Evolutionary conservation across 2,888 invertebrate genomes (phyloP).

Genomic region (Argyresthia goedartella): DNA sequence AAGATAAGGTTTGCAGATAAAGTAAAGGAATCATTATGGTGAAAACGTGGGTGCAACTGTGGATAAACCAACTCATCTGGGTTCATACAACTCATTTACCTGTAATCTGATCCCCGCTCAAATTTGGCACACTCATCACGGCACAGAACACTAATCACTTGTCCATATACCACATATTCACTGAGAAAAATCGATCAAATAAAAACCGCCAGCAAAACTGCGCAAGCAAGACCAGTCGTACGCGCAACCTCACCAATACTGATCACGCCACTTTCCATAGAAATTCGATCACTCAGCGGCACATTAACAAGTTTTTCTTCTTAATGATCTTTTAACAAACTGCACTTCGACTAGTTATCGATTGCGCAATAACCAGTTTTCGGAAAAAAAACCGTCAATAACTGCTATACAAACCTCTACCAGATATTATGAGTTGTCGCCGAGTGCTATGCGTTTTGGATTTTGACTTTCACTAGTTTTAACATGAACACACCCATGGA

Average conservation of each 20-base stretch:
- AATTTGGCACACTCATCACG: slow-evolving; percentile 61
- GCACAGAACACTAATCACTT: slow-evolving; percentile 10
- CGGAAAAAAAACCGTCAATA: neutral
- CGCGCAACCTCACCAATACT: slow-evolving; percentile 37
- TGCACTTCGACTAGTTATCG: neutral
- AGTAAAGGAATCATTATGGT: too few species aligned
- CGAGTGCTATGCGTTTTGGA: neutral
- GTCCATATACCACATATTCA: slow-evolving; percentile 19
- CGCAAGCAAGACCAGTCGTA: slow-evolving; percentile 23
- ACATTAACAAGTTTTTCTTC: slow-evolving; percentile 36
- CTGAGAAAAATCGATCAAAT: too few species aligned
- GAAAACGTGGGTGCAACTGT: too few species aligned
- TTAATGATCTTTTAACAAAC: slow-evolving; percentile 6
- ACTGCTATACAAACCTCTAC: neutral
- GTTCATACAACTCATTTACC: slow-evolving; percentile 23
- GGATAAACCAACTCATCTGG: too few species aligned
- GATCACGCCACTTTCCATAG: slow-evolving; percentile 34
- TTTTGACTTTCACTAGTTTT: slow-evolving; percentile 1
- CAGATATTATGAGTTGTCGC: neutral
- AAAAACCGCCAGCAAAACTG: slow-evolving; percentile 15
- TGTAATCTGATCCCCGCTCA: slow-evolving; percentile 57
- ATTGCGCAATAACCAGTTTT: slow-evolving; percentile 5
- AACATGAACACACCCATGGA: neutral
- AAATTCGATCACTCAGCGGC: slow-evolving; percentile 19
- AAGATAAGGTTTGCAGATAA: too few species aligned